Evolutionary conservation across 1,140 invertebrate species (phyloP).

Genomic region (Orussus abietinus): DNA sequence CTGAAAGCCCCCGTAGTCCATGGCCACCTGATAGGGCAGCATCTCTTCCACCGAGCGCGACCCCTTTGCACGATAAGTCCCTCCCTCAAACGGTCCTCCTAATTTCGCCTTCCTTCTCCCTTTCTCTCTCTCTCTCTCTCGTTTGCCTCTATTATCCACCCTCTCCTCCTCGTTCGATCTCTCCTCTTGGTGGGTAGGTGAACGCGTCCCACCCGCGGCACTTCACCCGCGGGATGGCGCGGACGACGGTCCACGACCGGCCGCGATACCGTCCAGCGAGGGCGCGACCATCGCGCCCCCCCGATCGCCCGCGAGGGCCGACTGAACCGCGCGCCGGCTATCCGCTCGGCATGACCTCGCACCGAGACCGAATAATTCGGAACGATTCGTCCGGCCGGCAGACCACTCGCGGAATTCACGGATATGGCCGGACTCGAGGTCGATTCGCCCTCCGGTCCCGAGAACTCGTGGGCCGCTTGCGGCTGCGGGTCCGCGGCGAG

Average conservation of each 20-base stretch:
- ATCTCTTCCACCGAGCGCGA: slow-evolving; percentile 57
- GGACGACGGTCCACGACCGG: not conserved
- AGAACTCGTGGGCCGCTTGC: no score
- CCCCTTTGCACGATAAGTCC: no score
- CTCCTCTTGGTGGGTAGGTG: not conserved
- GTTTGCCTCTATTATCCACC: not conserved
- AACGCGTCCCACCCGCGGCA: not conserved
- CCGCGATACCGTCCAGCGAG: slow-evolving; percentile 8
- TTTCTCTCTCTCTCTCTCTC: slow-evolving; percentile 6
- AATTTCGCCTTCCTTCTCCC: slow-evolving; percentile 8
- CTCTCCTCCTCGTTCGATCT: not conserved
- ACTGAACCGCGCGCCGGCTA: no score
- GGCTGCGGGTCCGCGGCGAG: no score
- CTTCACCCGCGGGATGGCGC: not conserved
- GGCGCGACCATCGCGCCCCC: slow-evolving; percentile 16
- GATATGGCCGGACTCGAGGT: no score
- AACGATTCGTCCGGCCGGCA: no score
- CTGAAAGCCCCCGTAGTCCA: slow-evolving; percentile 83
- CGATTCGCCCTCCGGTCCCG: no score
- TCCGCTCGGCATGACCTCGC: no score
- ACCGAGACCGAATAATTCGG: no score
- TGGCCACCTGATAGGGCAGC: slow-evolving; percentile 85
- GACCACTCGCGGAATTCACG: no score
- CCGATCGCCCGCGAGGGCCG: slow-evolving; percentile 8
- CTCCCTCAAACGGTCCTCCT: slow-evolving; percentile 1